phyloP scores from a whole-genome alignment of 2,113 vertebrate genomes.

The Chinchilla lanigera region DNA sequence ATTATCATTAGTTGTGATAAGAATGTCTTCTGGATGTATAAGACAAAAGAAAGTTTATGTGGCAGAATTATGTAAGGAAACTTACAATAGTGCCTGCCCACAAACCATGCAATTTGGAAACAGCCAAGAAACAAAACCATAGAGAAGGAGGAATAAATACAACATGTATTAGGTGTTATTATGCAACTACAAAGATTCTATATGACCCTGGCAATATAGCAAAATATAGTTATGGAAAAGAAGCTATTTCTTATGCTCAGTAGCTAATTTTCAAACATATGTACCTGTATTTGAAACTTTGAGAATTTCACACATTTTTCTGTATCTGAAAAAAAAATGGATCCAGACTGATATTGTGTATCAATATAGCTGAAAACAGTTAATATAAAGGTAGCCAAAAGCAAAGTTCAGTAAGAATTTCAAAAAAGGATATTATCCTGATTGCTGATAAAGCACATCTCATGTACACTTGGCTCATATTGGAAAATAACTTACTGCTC shows the following conservation, averaged over 20 bases:
- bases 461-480: constrained; percentile 56
- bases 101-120: constrained; percentile 85
- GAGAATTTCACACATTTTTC: constrained; percentile 77
- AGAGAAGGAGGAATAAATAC: constrained; percentile 77
- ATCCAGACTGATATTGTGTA: constrained; percentile 74
- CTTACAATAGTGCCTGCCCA: constrained; percentile 81
- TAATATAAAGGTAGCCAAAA: constrained; percentile 76
- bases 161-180: constrained; percentile 80
- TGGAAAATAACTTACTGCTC: constrained; percentile 62
- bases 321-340: constrained; percentile 79
- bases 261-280: constrained; percentile 80
- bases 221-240: constrained; percentile 82
- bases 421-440: constrained; percentile 66
- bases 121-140: constrained; percentile 85
- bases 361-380: constrained; percentile 82
- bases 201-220: constrained; percentile 80
- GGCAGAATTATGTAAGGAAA: constrained; percentile 81
- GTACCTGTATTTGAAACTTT: constrained; percentile 80
- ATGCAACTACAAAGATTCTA: constrained; percentile 71
- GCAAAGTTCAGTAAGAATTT: constrained; percentile 73
- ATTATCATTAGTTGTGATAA: constrained; percentile 76
- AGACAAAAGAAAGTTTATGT: constrained; percentile 77
- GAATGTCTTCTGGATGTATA: constrained; percentile 67
- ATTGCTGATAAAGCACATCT: constrained; percentile 56
- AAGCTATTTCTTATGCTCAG: constrained; percentile 79